Evolutionary conservation across 2,113 vertebrate species (phyloP).

Genomic region (Sapayoa aenigma): DNA sequence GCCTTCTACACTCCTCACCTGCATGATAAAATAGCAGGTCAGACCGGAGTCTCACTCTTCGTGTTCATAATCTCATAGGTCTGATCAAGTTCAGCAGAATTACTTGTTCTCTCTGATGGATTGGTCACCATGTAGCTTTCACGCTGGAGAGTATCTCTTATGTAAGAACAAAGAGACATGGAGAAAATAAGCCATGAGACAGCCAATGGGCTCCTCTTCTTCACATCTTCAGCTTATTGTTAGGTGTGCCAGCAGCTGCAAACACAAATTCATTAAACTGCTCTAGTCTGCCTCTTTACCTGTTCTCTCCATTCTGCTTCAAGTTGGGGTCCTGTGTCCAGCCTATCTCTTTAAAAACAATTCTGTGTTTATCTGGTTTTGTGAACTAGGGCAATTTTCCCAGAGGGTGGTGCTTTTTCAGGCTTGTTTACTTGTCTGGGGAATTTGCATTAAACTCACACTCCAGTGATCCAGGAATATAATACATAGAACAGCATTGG

Average conservation of each 20-base stretch:
- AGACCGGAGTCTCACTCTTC: background rate
- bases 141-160: background rate
- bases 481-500: background rate
- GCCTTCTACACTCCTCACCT: background rate
- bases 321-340: background rate
- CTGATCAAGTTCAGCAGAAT: background rate
- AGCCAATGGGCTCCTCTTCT: background rate
- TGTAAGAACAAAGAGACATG: background rate
- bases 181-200: background rate
- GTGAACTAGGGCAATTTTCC: background rate
- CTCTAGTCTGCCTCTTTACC: background rate
- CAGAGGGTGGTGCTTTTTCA: constrained; percentile 41
- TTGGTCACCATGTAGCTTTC: background rate
- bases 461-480: background rate
- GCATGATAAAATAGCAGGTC: background rate
- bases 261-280: background rate
- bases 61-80: background rate
- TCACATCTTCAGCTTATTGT: background rate
- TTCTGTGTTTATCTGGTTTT: background rate
- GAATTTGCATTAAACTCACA: constrained; percentile 37
- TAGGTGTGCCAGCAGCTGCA: background rate
- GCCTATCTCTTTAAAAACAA: background rate
- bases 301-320: background rate
- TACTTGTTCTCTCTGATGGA: background rate
- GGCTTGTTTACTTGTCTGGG: constrained; percentile 42